Evolutionary conservation across 2,797 vertebrate genomes (phyloP), one percentile per base, ranked within the genome.

Genomic region (Phrynocephalus forsythii): DNA sequence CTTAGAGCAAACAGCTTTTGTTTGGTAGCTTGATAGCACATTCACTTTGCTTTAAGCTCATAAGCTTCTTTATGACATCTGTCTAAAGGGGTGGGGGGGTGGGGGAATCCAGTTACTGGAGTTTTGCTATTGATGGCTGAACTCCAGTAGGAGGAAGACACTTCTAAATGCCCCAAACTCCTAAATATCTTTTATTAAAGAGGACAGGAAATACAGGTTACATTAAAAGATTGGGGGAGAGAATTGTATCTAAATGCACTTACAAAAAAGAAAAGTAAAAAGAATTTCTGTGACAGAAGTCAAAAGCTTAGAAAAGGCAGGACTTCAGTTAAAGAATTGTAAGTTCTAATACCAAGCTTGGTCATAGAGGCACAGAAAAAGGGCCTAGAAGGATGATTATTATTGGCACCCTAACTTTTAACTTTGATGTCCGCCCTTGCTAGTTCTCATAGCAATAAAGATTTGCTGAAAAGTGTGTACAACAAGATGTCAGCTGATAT

Each of bases 61-160:
- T 82, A 89, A 85, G 83, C 83, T 77, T 86, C 79, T 82, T 77
- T 69, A 69, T 69, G 71, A 30, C 22, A 82, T 82, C 76, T 76
- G 30, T 78, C 28, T 87, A 50, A 87, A 68, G 28, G 68, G 84
- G n/a, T 78, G 77, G 33, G 67, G 33, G 67, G 68, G 77, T 44
- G 3, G 38, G 38, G 75, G 52, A 30, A 77, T n/a, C 38, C 38
- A 71, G 68, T 56, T 56, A 72, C 77, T n/a, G 63, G 6, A 11
- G 44, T 67, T 68, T 67, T 52, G 52, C 66, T 50, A 73, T 10
- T 60, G 78, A 22, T 20, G 33, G 78, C 13, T 80, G 69, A 69
- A 80, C 69, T 86, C 30, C 52, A 80, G 6, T 48, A 52, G 48
- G 67, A 18, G 8, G 18, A 6, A 28, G 9, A 26, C 13, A 13